Evolutionary conservation across 2,797 vertebrate species (phyloP).

Genomic region (Chloroceryle amazona): DNA sequence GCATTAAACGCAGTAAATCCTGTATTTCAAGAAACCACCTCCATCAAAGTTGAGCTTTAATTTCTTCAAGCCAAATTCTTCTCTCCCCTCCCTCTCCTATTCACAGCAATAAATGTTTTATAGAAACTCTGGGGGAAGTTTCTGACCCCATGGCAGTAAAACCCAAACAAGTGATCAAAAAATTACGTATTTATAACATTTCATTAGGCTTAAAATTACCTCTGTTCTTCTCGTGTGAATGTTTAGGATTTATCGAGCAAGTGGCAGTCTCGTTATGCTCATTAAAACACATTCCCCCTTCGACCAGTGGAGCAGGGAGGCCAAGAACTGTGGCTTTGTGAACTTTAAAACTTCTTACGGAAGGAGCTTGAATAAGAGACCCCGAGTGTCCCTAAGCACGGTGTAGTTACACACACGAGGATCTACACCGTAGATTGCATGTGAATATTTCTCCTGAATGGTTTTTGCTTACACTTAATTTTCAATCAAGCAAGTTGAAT

Average conservation of each 20-base stretch:
- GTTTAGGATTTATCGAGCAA: neutral
- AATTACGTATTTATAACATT: neutral
- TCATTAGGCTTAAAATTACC: neutral
- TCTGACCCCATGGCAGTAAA: neutral
- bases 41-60: neutral
- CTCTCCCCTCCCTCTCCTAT: neutral
- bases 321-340: neutral
- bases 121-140: neutral
- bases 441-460: neutral
- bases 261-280: neutral
- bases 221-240: neutral
- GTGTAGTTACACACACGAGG: fast-evolving
- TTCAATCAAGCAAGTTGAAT: slow-evolving; percentile 51
- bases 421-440: neutral
- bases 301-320: neutral
- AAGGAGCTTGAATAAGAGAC: neutral
- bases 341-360: neutral
- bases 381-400: neutral
- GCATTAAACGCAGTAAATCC: neutral
- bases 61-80: neutral
- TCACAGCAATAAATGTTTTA: neutral
- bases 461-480: slow-evolving; percentile 80
- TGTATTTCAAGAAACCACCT: neutral
- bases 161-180: neutral
- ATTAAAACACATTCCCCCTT: neutral